Evolutionary conservation across 1,140 invertebrate genomes (phyloP), one percentile per base, ranked within the genome.

Genomic region (Ephestia elutella): DNA sequence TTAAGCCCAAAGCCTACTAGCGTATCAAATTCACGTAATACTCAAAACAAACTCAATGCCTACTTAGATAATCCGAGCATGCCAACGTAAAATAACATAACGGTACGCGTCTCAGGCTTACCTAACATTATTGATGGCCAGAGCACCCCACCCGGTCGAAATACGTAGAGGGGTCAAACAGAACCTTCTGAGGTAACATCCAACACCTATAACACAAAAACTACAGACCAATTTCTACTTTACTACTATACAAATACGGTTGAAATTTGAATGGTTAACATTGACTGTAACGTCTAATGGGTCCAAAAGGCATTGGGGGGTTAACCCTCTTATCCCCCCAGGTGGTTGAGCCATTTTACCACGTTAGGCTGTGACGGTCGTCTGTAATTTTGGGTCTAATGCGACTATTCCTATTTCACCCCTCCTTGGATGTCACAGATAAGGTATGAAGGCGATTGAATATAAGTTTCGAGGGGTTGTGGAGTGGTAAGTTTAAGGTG

Each of bases 351-450:
- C 78, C 74, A 68, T 80, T 82, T 87, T 74, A 87, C 84, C 84
- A 87, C 84, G 84, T 85, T 85, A 85, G 83, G 74, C 82, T 73
- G 80, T 80, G 83, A 86, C 83, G 82, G 81, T 83, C 78, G 78
- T 80, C 78, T 86, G 82, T 82, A 87, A 86, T 87, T 87, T 85
- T 80, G 78, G 78, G 75, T 78, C 82, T 87, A 86, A 87, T 87
- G 82, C 82, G 80, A 80, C 85, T 85, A 85, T 86, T 87, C 78
- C 81, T 87, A 87, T 84, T 85, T 84, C 72, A 80, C 82, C 78
- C 75, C 69, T 70, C 73, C 73, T 82, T 83, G 80, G 82, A 71
- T 87, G 84, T 65, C 75, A 69, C 68, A 83, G 83, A 87, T 87
- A 85, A 85, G 68, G 72, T 59, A 25, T 66, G 62, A 54, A 50